Evolutionary conservation across 2,888 invertebrate genomes (phyloP).

Genomic region (Acanthopleura granulata): DNA sequence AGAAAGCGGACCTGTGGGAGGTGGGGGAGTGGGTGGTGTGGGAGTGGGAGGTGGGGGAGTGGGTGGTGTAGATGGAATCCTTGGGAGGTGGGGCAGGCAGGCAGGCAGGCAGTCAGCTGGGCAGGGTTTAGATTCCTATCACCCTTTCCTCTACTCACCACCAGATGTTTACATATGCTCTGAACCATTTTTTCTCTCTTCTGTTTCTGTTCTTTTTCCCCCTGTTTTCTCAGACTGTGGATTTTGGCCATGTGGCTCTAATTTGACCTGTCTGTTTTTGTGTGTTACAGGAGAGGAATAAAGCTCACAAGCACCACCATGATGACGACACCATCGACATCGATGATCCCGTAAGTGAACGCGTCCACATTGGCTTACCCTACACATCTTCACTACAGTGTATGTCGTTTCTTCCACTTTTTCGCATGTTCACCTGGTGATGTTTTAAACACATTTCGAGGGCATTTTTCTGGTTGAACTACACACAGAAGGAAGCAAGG

Average conservation of each 20-base stretch:
- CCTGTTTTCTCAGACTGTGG: neutral
- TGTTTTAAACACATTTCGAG: too few relatives aligned
- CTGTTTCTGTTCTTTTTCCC: too few relatives aligned
- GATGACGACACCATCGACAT: constrained; percentile 4
- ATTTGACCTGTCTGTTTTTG: neutral
- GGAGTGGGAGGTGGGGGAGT: neutral
- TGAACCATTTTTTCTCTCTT: too few relatives aligned
- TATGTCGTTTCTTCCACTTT: too few relatives aligned
- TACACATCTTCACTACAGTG: too few relatives aligned
- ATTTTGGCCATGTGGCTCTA: neutral
- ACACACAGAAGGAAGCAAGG: too few relatives aligned
- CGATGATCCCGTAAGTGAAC: neutral
- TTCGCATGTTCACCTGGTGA: too few relatives aligned
- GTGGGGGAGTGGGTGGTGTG: neutral
- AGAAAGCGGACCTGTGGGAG: too few relatives aligned
- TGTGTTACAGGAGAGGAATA: neutral
- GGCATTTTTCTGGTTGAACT: too few relatives aligned
- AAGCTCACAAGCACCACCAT: neutral
- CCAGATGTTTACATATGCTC: too few relatives aligned
- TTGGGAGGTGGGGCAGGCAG: neutral
- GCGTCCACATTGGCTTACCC: neutral
- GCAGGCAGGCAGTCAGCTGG: neutral
- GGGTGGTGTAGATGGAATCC: neutral
- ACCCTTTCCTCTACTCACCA: too few relatives aligned
- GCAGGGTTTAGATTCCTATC: too few relatives aligned